Evolutionary conservation across 2,888 invertebrate genomes (phyloP).

Genomic region (Acronicta aceris): DNA sequence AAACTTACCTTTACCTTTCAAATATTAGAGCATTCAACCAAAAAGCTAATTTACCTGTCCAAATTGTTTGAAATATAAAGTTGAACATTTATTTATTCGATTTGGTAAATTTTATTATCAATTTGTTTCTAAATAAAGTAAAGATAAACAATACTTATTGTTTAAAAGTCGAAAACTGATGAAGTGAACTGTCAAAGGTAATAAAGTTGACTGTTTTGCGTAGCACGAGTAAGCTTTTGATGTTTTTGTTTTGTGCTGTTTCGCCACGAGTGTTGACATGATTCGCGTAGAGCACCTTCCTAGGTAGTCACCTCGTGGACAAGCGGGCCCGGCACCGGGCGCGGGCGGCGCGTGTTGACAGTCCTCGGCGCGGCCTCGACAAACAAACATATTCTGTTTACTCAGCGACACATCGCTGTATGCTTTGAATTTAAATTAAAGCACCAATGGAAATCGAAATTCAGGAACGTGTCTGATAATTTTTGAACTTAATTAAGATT

Average conservation of each 20-base stretch:
- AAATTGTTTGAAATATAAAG: slow-evolving; percentile 45
- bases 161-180: slow-evolving; percentile 26
- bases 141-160: slow-evolving; percentile 21
- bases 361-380: slow-evolving; percentile 69
- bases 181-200: slow-evolving; percentile 22
- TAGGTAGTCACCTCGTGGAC: slow-evolving; percentile 48
- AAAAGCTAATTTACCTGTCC: slow-evolving; percentile 41
- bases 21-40: slow-evolving; percentile 40
- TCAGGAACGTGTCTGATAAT: slow-evolving; percentile 68
- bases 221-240: slow-evolving; percentile 18
- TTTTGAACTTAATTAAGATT: slow-evolving; percentile 66
- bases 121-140: slow-evolving; percentile 34
- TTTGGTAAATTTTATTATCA: slow-evolving; percentile 38
- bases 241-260: slow-evolving; percentile 33
- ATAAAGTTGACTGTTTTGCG: slow-evolving; percentile 16
- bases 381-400: slow-evolving; percentile 82
- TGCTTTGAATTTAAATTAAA: slow-evolving; percentile 84
- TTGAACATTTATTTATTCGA: slow-evolving; percentile 28
- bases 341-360: slow-evolving; percentile 69
- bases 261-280: slow-evolving; percentile 30
- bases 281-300: slow-evolving; percentile 42
- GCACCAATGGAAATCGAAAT: slow-evolving; percentile 75
- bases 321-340: slow-evolving; percentile 60
- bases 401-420: slow-evolving; percentile 80
- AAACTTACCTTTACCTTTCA: slow-evolving; percentile 34